A percentile compares a stretch with the other conserved stretches of the same genome.
phyloP scores from a whole-genome alignment of 2,797 vertebrate genomes.

The Falco novaeseelandiae region DNA sequence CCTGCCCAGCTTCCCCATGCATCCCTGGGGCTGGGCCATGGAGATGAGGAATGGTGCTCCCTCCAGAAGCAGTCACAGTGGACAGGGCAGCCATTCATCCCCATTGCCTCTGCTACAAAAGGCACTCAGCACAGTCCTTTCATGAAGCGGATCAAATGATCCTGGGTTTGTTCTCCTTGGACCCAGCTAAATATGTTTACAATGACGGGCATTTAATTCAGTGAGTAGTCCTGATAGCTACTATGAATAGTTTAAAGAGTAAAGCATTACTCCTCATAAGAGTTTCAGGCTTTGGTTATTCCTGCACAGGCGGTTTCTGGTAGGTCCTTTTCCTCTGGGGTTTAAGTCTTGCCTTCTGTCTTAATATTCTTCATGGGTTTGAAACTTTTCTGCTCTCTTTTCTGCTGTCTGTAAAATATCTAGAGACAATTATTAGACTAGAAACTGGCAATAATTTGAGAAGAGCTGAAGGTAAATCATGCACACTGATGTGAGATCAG shows the following conservation, averaged over 20 bases:
- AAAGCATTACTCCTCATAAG: background rate
- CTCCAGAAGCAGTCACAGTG: accelerated
- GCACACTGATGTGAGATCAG: background rate
- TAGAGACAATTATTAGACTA: background rate
- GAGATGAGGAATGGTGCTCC: background rate
- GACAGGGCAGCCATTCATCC: background rate
- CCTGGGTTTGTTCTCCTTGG: background rate
- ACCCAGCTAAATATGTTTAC: background rate
- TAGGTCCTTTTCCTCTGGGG: background rate
- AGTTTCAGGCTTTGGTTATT: background rate
- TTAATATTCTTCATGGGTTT: background rate
- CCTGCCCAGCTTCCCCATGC: background rate
- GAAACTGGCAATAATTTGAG: background rate
- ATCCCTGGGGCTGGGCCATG: accelerated
- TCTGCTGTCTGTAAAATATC: background rate
- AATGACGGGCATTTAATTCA: background rate
- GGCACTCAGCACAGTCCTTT: background rate
- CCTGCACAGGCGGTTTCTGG: background rate
- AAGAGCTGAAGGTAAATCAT: background rate
- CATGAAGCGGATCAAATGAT: background rate
- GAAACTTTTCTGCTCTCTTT: background rate
- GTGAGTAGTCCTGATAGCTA: background rate
- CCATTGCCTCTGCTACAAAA: background rate
- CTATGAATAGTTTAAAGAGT: background rate
- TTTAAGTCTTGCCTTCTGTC: background rate